These are phyloP conservation scores for Oopsacas minuta DNA, from an alignment of 37 sponge, comb jelly and placozoan genomes.

Conservation along the genomic window DNA sequence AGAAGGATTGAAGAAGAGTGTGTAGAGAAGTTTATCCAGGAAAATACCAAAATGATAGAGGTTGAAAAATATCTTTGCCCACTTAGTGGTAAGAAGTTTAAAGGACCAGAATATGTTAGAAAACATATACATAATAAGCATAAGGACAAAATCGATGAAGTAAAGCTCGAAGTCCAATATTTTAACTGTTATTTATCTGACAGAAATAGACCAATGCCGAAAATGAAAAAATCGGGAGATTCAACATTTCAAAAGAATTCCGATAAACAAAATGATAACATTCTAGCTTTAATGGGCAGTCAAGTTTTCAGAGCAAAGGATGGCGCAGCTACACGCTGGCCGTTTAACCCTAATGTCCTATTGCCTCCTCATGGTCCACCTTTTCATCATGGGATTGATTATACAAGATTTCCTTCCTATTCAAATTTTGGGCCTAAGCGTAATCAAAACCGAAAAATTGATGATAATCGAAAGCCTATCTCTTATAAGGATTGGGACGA, in stretches of 20 bases:
- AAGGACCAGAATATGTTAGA: conserved; percentile 85
- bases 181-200: not conserved
- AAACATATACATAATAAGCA: conserved; percentile 99
- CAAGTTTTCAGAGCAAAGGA: not conserved
- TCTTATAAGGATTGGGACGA: conserved; percentile 14
- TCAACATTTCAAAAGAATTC: not conserved
- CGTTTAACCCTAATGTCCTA: not conserved
- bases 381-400: not conserved
- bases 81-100: conserved; percentile 94
- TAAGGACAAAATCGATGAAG: conserved; percentile 64
- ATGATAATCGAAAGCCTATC: not conserved
- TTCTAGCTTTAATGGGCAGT: not conserved
- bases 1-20: not conserved
- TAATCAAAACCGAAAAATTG: not conserved
- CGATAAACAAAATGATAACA: not conserved
- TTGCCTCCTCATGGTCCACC: conserved; percentile 8
- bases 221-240: not conserved
- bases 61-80: conserved; percentile 92
- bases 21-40: conserved; percentile 57
- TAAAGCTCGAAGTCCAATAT: conserved; percentile 60
- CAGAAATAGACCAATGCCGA: not conserved
- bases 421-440: not conserved
- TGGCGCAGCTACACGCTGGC: not conserved
- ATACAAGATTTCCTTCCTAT: not conserved
- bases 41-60: conserved; percentile 69